These are phyloP conservation scores for Lasioglossum pauxillum DNA, from an alignment of 2,888 invertebrate species.

Conservation along the genomic window DNA sequence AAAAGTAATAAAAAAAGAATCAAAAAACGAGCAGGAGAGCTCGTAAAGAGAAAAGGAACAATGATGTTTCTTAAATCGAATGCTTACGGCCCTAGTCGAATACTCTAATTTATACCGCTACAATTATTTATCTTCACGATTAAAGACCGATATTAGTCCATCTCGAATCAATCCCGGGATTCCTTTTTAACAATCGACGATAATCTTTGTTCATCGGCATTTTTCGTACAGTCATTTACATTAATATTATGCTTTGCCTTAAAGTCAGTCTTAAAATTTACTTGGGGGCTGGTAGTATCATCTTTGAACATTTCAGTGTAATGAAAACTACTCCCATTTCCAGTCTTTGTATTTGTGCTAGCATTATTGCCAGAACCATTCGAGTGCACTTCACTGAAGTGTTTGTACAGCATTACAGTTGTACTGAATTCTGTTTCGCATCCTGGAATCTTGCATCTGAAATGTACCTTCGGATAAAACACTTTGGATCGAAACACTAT, in stretches of 20 bases:
- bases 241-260: constrained; percentile 82
- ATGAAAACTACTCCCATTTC: constrained; percentile 79
- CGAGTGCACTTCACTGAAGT: constrained; percentile 79
- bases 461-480: constrained; percentile 40
- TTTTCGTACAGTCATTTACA: constrained; percentile 76
- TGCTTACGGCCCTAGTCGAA: constrained; percentile 58
- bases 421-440: constrained; percentile 80
- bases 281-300: constrained; percentile 78
- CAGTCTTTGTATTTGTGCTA: constrained; percentile 82
- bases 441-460: constrained; percentile 79
- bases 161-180: constrained; percentile 79
- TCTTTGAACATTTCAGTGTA: constrained; percentile 79
- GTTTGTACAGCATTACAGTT: constrained; percentile 79
- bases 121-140: constrained; percentile 57
- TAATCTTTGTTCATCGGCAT: constrained; percentile 71
- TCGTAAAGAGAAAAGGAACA: constrained; percentile 26
- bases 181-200: constrained; percentile 65
- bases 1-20: constrained; percentile 5
- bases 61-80: constrained; percentile 32
- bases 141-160: constrained; percentile 43
- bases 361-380: constrained; percentile 74
- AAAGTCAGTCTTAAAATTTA: constrained; percentile 83
- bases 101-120: constrained; percentile 56
- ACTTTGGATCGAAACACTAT: background rate
- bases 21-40: background rate